Percentiles rank a stretch among this genome's conserved stretches.
Evolutionary conservation across 2,888 invertebrate genomes (phyloP).

Genomic region (Spialia ferax): DNA sequence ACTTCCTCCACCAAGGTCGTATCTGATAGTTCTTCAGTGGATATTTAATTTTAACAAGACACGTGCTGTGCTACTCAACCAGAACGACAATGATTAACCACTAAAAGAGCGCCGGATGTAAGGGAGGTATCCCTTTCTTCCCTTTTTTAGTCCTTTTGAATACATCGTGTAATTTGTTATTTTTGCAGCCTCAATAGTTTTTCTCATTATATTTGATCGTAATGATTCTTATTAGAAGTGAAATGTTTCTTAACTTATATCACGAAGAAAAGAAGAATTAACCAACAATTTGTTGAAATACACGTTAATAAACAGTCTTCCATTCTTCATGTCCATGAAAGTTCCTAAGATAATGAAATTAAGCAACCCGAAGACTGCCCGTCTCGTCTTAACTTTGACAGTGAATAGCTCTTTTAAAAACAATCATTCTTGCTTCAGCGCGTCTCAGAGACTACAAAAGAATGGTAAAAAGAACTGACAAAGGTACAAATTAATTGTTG

Average conservation of each 20-base stretch:
- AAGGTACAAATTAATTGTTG: not conserved
- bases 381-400: not conserved
- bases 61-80: too few relatives aligned
- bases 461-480: not conserved
- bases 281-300: constrained; percentile 1
- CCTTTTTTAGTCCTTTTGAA: too few relatives aligned
- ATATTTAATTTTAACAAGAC: too few relatives aligned
- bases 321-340: not conserved
- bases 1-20: too few relatives aligned
- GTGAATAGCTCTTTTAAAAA: constrained; percentile 20
- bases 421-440: constrained; percentile 6
- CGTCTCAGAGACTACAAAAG: not conserved
- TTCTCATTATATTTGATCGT: too few relatives aligned
- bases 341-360: constrained; percentile 5
- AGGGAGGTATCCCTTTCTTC: too few relatives aligned
- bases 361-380: constrained; percentile 6
- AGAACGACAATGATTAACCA: too few relatives aligned
- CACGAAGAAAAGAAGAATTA: not conserved
- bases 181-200: too few relatives aligned
- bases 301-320: not conserved
- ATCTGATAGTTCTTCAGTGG: too few relatives aligned
- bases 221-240: not conserved
- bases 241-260: not conserved
- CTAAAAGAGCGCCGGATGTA: too few relatives aligned
- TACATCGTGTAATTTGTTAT: too few relatives aligned